Base-by-base conservation (phyloP, 92 coral and sea anemone species). In the Epizoanthus ramosus region DNA sequence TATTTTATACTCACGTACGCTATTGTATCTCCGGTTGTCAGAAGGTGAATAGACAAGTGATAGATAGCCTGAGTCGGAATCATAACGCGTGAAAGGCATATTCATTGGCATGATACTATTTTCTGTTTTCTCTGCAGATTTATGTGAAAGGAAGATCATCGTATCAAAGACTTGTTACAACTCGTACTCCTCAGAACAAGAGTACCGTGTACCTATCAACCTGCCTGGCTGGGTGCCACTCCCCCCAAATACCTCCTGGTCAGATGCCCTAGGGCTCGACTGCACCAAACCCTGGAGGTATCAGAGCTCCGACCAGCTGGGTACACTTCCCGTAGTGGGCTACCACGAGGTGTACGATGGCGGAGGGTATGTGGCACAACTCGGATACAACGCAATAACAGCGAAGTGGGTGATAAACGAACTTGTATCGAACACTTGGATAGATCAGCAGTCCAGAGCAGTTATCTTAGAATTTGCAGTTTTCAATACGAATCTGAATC, bases 271-370 rank as follows among this genome's bases (percentile, higher is more conserved):
- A 3, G 15, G 3, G 6, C 18, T 84, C 25, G 19, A 6, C 64
- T 85, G 88, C 4, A 75, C 88, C 21, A 77, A 85, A 17, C 88
- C 88, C 16, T 85, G 88, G 88, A 82, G 88, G 39, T 85, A 85
- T 28, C 84, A 53, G 9, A 76, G 68, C 61, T 71, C 71, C 52
- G 63, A 74, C 5, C 19, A 74, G 54, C 66, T 84, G 3, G 74
- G 35, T 18, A 72, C 7, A 24, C 18, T 18, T 1, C 66, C 74
- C 3, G 65, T 84, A 4, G 65, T n/a, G 35, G 74, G 73, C 12
- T 23, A 28, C 2, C 79, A 57, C 22, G 64, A 67, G 6, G 16
- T 73, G 8, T 87, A 87, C 71, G 68, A 24, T 31, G 90, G 83
- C 4, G 87, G 87, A 8, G 90, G 87, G 8, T 87, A 65, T 47